phyloP scores from a whole-genome alignment of 2,113 vertebrate genomes.

The Zosterops borbonicus region DNA sequence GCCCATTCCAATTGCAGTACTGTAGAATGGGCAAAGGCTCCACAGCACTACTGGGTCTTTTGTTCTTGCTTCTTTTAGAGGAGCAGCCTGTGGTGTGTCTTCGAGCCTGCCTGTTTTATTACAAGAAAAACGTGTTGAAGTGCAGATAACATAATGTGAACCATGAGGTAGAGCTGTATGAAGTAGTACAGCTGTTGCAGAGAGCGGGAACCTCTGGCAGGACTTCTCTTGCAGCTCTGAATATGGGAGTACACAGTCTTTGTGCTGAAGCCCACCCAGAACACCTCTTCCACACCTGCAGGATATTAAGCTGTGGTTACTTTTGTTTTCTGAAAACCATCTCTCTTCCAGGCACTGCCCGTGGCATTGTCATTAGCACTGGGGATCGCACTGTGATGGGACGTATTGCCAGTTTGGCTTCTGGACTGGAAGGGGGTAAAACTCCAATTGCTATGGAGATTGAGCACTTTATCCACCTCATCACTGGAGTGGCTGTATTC shows the following conservation, averaged over 20 bases:
- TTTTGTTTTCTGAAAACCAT: neutral
- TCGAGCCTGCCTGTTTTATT: neutral
- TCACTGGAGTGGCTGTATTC: conserved; percentile 83
- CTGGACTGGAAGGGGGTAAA: conserved; percentile 80
- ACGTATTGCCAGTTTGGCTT: conserved; percentile 80
- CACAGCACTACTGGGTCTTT: neutral
- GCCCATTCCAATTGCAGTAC: fast-evolving
- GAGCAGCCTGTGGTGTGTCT: neutral
- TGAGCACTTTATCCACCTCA: conserved; percentile 81
- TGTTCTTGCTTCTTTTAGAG: neutral
- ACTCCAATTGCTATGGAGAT: conserved; percentile 82
- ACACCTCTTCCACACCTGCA: neutral
- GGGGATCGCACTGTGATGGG: conserved; percentile 85
- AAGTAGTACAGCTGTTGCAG: neutral
- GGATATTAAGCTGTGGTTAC: neutral
- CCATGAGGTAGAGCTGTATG: neutral
- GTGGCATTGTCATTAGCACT: conserved; percentile 79
- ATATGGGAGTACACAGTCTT: neutral
- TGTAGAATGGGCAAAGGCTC: neutral
- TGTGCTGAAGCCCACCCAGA: neutral
- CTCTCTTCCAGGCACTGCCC: conserved; percentile 73
- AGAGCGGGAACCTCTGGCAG: neutral
- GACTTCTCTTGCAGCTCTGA: neutral
- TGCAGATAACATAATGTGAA: neutral
- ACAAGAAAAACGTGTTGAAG: neutral